These are phyloP conservation scores for Tringa solitaria DNA, from an alignment of 2,113 vertebrate species.

Conservation along the genomic window DNA sequence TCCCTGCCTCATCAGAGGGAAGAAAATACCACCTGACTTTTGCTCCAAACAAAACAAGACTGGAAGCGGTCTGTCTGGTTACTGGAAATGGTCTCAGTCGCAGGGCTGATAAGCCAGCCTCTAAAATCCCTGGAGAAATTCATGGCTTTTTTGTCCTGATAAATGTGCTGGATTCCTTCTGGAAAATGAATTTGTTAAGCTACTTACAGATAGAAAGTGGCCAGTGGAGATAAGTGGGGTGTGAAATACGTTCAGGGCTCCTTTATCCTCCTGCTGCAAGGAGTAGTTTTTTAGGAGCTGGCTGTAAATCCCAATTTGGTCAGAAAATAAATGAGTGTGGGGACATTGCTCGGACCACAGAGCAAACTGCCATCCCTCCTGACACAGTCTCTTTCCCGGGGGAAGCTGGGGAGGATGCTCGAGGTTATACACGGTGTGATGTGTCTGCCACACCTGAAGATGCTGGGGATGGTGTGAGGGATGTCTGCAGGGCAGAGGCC, in stretches of 20 bases:
- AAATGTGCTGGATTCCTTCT: not conserved
- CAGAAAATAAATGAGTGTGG: not conserved
- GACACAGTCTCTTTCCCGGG: not conserved
- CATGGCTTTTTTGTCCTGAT: not conserved
- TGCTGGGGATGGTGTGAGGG: not conserved
- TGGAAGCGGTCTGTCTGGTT: not conserved
- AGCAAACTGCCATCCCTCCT: not conserved
- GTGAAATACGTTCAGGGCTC: not conserved
- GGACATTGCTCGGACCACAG: not conserved
- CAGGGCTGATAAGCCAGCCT: not conserved
- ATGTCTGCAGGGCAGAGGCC: not conserved
- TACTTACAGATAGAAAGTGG: not conserved
- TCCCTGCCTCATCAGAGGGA: not conserved
- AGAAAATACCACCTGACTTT: constrained; percentile 32
- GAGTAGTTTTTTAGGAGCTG: not conserved
- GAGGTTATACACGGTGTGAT: accelerated
- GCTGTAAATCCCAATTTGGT: not conserved
- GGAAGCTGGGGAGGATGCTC: not conserved
- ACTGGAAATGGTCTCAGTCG: constrained; percentile 10
- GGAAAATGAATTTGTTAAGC: not conserved
- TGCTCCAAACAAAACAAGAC: constrained; percentile 1
- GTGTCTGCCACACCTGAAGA: not conserved
- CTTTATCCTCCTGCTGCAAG: not conserved
- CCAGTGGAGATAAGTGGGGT: not conserved
- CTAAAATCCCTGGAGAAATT: constrained; percentile 4